Conservation (phyloP, 2,113 vertebrate genomes). For the Pica pica region DNA sequence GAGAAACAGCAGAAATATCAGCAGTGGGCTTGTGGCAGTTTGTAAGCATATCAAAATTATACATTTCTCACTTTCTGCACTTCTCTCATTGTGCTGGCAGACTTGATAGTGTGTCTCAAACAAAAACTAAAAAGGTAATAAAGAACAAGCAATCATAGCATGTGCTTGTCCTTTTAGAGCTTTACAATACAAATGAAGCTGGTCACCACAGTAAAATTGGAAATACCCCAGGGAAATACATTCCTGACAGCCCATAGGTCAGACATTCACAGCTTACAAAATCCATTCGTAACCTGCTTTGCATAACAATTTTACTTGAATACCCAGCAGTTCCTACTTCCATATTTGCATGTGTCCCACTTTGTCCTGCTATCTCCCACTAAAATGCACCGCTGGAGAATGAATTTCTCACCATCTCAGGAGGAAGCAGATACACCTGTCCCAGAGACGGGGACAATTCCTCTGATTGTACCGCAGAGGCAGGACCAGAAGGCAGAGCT, state of each 20-base stretch:
- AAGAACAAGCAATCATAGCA: background rate
- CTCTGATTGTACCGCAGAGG: background rate
- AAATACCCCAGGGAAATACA: background rate
- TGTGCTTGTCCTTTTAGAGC: background rate
- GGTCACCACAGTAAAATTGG: background rate
- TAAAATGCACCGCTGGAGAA: background rate
- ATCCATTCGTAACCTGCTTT: background rate
- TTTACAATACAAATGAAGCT: background rate
- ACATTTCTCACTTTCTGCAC: background rate
- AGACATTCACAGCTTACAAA: background rate
- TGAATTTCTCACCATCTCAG: background rate
- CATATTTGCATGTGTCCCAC: background rate
- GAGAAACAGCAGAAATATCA: background rate
- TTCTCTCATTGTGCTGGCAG: background rate
- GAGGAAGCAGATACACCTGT: background rate
- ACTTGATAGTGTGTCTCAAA: background rate
- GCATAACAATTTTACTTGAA: background rate
- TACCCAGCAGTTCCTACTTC: background rate
- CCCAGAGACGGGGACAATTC: background rate
- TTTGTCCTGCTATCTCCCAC: background rate
- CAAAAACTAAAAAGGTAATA: background rate
- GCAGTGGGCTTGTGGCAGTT: background rate
- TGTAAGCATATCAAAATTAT: background rate
- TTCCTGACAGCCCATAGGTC: background rate
- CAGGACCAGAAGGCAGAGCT: background rate